Percentiles rank a stretch among this genome's conserved stretches.
Evolutionary conservation across 2,797 vertebrate genomes (phyloP).

Genomic region (Crossoptilon crossoptilon): DNA sequence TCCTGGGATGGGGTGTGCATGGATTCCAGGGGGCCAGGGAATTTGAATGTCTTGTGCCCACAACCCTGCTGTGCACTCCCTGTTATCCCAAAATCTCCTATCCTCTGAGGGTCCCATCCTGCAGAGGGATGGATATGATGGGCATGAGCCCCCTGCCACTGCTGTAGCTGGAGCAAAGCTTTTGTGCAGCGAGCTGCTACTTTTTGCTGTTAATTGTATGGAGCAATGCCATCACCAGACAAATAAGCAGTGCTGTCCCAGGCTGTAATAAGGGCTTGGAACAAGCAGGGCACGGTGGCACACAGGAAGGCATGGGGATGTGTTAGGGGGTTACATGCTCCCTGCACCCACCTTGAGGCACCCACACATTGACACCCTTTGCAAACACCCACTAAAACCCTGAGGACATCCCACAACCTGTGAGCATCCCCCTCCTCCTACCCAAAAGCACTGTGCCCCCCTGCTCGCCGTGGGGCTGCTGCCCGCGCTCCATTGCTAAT

Average conservation of each 20-base stretch:
- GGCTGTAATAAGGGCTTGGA: not conserved
- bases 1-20: fast-evolving
- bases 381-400: not conserved
- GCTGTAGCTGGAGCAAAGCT: not conserved
- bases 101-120: not conserved
- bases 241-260: not conserved
- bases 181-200: not conserved
- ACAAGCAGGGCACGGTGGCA: not conserved
- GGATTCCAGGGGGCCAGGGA: not conserved
- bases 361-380: not conserved
- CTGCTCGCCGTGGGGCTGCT: not conserved
- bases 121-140: not conserved
- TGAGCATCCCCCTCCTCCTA: not conserved
- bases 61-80: not conserved
- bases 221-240: conserved; percentile 11
- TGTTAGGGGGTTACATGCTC: fast-evolving
- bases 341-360: fast-evolving
- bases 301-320: fast-evolving
- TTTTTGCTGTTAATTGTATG: conserved; percentile 17
- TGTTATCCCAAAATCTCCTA: not conserved
- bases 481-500: not conserved
- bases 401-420: fast-evolving
- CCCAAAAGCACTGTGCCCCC: not conserved
- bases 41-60: not conserved
- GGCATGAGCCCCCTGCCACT: not conserved